Conservation (phyloP, 2,888 invertebrate species). For the Mimas tiliae region DNA sequence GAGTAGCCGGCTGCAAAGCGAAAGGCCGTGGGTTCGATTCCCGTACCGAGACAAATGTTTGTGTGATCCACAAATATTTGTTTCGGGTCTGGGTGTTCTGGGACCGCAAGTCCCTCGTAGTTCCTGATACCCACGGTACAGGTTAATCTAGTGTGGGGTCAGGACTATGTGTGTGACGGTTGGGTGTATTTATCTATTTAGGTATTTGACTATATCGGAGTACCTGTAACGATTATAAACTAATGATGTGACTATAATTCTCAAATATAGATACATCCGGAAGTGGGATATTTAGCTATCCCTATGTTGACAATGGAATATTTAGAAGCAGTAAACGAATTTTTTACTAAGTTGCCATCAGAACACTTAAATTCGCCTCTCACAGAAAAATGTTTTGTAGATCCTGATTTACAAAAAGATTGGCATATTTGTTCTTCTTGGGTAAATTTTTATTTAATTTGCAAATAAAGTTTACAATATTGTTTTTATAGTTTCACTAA, state of each 20-base stretch:
- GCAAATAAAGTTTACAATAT: neutral
- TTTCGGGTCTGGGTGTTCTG: no score
- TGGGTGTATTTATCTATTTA: no score
- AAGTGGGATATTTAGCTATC: constrained; percentile 79
- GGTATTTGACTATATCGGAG: no score
- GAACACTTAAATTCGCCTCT: constrained; percentile 66
- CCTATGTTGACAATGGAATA: constrained; percentile 68
- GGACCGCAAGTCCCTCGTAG: no score
- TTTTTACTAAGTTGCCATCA: constrained; percentile 53
- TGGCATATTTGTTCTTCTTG: constrained; percentile 74
- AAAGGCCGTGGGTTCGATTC: no score
- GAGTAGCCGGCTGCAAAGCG: no score
- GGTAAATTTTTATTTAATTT: constrained; percentile 48
- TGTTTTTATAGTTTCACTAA: neutral
- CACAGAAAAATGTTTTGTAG: constrained; percentile 71
- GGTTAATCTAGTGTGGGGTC: no score
- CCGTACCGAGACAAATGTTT: no score
- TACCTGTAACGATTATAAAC: no score
- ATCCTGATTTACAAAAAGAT: constrained; percentile 58
- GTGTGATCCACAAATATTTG: no score
- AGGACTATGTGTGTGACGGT: no score
- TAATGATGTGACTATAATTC: neutral
- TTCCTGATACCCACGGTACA: no score
- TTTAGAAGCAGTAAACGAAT: constrained; percentile 63
- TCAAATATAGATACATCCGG: constrained; percentile 55